Evolutionary conservation across 2,797 vertebrate species (phyloP).

Genomic region (Botia almorhae): DNA sequence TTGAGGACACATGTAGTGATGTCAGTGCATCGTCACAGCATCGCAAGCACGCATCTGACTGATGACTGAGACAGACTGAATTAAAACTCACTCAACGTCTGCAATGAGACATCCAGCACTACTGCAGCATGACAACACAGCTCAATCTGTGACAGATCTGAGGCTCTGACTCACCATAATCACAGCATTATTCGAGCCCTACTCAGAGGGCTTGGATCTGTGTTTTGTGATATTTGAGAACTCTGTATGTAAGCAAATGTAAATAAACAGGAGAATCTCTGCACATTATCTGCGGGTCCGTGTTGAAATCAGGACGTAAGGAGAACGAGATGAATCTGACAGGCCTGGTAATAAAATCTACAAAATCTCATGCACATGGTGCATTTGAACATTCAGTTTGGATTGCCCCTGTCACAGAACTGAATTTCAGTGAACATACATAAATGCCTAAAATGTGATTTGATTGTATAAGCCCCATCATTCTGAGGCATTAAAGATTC

Average conservation of each 20-base stretch:
- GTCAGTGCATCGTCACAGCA: neutral
- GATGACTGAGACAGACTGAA: conserved; percentile 5
- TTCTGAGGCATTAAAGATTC: neutral
- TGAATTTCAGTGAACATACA: neutral
- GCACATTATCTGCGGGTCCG: neutral
- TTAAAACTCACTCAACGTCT: conserved; percentile 36
- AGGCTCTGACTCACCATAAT: conserved; percentile 1
- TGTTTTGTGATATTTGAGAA: neutral
- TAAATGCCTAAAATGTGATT: neutral
- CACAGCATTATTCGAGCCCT: neutral
- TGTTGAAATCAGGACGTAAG: neutral
- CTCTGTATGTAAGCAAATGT: neutral
- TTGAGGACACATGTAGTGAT: neutral
- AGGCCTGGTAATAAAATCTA: neutral
- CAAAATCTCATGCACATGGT: neutral
- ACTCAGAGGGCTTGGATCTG: neutral
- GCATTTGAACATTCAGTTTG: neutral
- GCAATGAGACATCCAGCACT: conserved; percentile 14
- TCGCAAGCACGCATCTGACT: neutral
- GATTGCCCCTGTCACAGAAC: neutral
- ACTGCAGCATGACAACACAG: conserved; percentile 22
- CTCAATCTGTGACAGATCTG: conserved; percentile 26
- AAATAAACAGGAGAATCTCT: neutral
- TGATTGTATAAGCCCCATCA: neutral
- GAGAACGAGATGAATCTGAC: neutral